These are phyloP conservation scores for Anser brachyrhynchus DNA, from an alignment of 2,113 vertebrate species.

Conservation along the genomic window DNA sequence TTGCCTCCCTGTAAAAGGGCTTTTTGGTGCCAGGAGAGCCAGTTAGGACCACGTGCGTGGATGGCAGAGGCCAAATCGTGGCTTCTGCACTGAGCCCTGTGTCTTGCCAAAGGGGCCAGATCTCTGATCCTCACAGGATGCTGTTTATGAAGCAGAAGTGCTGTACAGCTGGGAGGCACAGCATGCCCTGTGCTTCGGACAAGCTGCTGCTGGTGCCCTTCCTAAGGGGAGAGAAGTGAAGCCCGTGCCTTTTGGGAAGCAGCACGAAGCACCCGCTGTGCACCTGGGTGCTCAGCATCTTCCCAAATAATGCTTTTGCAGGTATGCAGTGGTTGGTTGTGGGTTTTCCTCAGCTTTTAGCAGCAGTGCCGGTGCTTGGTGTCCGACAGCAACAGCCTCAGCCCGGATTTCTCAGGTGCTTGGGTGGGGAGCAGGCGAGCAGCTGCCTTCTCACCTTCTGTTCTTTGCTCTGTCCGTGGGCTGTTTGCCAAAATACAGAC, in stretches of 20 bases:
- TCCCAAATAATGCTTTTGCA: rapidly evolving
- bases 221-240: not conserved
- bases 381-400: not conserved
- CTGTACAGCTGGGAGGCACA: not conserved
- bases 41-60: rapidly evolving
- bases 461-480: rapidly evolving
- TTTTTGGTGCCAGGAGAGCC: not conserved
- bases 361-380: not conserved
- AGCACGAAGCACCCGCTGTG: not conserved
- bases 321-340: rapidly evolving
- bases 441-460: not conserved
- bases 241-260: rapidly evolving
- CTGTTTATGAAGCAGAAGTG: not conserved
- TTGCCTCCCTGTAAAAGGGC: not conserved
- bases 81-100: not conserved
- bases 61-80: not conserved
- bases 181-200: not conserved
- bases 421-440: not conserved
- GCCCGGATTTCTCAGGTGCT: not conserved
- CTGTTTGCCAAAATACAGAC: not conserved
- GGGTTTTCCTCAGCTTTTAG: not conserved
- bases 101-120: not conserved
- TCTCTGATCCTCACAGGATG: not conserved
- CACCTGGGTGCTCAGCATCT: rapidly evolving
- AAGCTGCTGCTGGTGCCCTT: not conserved